Evolutionary conservation across 2,888 invertebrate genomes (phyloP), one percentile per base, ranked within the genome.

Genomic region (Hydroisotoma schaefferi): DNA sequence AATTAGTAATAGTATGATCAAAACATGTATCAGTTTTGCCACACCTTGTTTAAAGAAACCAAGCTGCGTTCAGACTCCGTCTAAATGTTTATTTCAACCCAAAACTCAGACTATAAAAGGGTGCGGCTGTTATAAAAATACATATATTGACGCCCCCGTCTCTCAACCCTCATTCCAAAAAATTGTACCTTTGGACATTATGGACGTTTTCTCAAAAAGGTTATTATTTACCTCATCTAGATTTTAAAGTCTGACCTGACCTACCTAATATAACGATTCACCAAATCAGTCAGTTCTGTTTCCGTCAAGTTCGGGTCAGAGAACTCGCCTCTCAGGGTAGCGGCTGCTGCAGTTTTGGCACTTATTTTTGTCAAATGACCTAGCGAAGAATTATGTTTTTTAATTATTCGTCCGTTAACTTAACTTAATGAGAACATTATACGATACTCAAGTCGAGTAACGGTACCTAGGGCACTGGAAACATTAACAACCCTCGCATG

Each of bases 401-500:
- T 20, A 33, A 33, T 33, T 10, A 15, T 10, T 33, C 33, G 8
- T 33, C 33, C 15, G 33, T 43, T n/a, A 10, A 43, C 18, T 43
- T 43, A 20, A 43, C 18, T 6, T 15, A 43, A n/a, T 15, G n/a
- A 15, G 18, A 43, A 43, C 18, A 43, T 6, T 15, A n/a, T 10
- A 18, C 43, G 18, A 43, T 10, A 33, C 15, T 15, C 8, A 33
- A 33, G 33, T 15, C 8, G 15, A 15, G 15, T 33, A 15, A 33
- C 15, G 8, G 38, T 43, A 61, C 68, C 88, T 15, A 81, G 81
- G 4, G 83, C 82, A 66, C 88, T 88, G 0, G 88, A 87, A 0
- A 90, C 78, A 72, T 89, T 87, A 0, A 89, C 85, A 12, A 90
- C 88, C 73, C 86, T 81, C 0, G 87, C 87, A 73, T 87, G 82